Conservation (phyloP, 1,140 invertebrate species). For the Octopus sinensis region DNA sequence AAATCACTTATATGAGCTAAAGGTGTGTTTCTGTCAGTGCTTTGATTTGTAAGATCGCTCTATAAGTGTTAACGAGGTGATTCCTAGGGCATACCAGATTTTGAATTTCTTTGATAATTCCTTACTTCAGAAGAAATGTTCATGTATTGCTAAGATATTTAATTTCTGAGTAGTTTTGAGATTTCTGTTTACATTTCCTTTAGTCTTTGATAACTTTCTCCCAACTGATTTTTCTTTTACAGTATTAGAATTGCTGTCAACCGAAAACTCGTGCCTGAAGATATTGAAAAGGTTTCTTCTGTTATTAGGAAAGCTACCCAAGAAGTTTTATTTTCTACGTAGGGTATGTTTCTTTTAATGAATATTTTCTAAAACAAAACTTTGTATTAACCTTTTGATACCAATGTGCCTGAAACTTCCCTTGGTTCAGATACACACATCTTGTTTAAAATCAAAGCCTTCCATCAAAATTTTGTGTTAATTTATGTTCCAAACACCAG, state of each 20-base stretch:
- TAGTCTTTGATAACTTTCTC: slow-evolving; percentile 9
- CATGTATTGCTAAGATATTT: not conserved
- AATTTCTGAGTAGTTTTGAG: not conserved
- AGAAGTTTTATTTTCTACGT: slow-evolving; percentile 17
- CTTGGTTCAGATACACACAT: no score
- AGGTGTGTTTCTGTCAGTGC: no score
- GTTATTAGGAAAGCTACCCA: slow-evolving; percentile 23
- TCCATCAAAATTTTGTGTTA: no score
- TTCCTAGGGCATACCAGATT: not conserved
- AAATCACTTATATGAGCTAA: no score
- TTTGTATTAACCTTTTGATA: no score
- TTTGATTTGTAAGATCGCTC: not conserved
- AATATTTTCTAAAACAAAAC: no score
- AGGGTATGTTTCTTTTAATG: not conserved
- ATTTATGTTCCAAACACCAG: no score
- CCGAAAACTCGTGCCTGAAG: slow-evolving; percentile 61
- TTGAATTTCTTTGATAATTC: not conserved
- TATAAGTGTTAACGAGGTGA: not conserved
- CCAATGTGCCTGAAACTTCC: no score
- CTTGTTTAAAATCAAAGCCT: no score
- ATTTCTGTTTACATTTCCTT: not conserved
- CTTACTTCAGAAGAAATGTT: not conserved
- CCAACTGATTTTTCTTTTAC: slow-evolving; percentile 23
- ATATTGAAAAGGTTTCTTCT: slow-evolving; percentile 58
- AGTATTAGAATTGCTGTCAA: slow-evolving; percentile 67